Base-by-base conservation (phyloP, 30 jellyfish, hydroid and myxozoan species). In the Cassiopea andromeda region DNA sequence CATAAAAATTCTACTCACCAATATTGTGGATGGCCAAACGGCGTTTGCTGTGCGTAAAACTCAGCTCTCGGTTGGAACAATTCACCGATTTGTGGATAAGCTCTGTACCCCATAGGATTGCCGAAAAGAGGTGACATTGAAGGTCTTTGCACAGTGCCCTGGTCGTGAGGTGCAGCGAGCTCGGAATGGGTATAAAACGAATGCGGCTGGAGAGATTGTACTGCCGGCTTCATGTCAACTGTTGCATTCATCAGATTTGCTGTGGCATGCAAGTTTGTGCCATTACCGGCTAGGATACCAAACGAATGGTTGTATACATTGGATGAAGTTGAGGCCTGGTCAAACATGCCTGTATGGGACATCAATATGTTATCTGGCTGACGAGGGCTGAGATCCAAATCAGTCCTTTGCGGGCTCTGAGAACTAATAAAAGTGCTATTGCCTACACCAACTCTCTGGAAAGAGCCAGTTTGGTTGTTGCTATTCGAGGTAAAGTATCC, bases 11-110 rank as follows among this genome's bases (percentile, higher is more conserved):
- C 44, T 17, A 77, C 97, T 78, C 77, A 93, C 99, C 99, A 96
- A 71, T 96, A 96, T 78, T 96, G 96, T 0, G 99, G 98, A 61
- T 96, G 97, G 16, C 99, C 99, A 71, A 91, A 92, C 49, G 98
- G 93, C 50, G 92, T 77, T 64, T 97, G 93, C 83, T 91, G 99
- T 77, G 94, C 95, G 79, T 91, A 96, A 81, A 87, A 96, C 71
- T 96, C 99, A 18, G 94, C 94, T 85, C 97, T 87, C 86, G 97
- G 91, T 75, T 90, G 92, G 85, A 91, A 88, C 80, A 96, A 72
- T 44, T 96, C 99, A 58, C 89, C 83, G 78, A 96, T 88, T 73
- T 87, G 99, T 43, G 97, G 98, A 82, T 96, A 96, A 67, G 93
- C 96, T 47, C 96, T 69, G 89, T 86, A 91, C 16, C 97, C 94